Evolutionary conservation across 1,140 invertebrate genomes (phyloP).

Genomic region (Drosophila persimilis): DNA sequence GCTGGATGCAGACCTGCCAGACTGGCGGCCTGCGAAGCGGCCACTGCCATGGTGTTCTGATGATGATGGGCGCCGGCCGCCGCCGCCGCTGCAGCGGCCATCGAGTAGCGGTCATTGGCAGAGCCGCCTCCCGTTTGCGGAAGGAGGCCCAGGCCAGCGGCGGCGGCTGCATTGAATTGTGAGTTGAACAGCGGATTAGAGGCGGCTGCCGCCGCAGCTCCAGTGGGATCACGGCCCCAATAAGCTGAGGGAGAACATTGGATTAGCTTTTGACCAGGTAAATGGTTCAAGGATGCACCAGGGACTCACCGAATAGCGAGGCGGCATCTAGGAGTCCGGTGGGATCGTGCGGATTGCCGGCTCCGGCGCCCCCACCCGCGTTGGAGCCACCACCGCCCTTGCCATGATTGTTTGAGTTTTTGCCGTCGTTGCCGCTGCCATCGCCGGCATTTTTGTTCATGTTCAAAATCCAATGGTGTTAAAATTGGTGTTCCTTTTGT

Average conservation of each 20-base stretch:
- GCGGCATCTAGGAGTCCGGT: constrained; percentile 86
- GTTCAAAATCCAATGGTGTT: constrained; percentile 58
- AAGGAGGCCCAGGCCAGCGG: constrained; percentile 83
- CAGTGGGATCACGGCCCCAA: constrained; percentile 86
- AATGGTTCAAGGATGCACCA: no score
- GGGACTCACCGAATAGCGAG: constrained; percentile 85
- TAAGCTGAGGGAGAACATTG: constrained; percentile 85
- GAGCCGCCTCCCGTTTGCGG: constrained; percentile 70
- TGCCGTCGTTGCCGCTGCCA: constrained; percentile 76
- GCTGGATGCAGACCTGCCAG: constrained; percentile 87
- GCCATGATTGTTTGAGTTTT: constrained; percentile 70
- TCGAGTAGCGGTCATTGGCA: constrained; percentile 75
- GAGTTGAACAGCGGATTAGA: constrained; percentile 82
- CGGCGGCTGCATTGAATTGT: constrained; percentile 83
- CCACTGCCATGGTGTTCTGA: constrained; percentile 90
- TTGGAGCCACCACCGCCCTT: constrained; percentile 58
- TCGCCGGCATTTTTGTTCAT: constrained; percentile 83
- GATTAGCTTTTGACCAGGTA: not conserved
- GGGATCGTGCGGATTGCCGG: constrained; percentile 80
- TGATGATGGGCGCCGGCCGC: constrained; percentile 86
- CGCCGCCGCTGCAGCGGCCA: constrained; percentile 82
- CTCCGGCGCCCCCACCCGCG: constrained; percentile 62
- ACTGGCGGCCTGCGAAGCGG: constrained; percentile 91
- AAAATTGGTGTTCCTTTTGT: constrained; percentile 5
- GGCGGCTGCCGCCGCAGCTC: constrained; percentile 83